Base-by-base conservation (phyloP, 2,797 vertebrate genomes). In the Pseudopleuronectes americanus region DNA sequence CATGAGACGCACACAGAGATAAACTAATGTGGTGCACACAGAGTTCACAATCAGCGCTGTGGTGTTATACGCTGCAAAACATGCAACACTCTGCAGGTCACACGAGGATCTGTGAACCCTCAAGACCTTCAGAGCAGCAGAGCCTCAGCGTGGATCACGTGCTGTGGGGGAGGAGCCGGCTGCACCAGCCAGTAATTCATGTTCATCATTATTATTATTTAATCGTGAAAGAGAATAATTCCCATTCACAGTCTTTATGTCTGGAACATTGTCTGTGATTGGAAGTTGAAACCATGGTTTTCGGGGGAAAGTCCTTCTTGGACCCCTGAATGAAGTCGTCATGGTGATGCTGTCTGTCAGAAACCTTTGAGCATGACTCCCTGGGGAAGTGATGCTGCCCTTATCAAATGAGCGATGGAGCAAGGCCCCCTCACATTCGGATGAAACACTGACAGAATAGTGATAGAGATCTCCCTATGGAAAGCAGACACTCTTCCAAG, bases 371-470 rank as follows among this genome's bases (percentile, higher is more conserved):
- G 64, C 79, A 53, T 16, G 13, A 53, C 26, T 82, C 68, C 64
- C 63, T 1, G 5, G 49, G 57, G 71, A 81, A 41, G 61, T 17
- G 68, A 60, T 38, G 68, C 43, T 67, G 70, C 22, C 56, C 66
- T 84, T 80, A 74, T 81, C 69, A 84, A 85, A 85, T 45, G 57
- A 84, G 66, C 65, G 51, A 65, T 67, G 33, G 72, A 68, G 60
- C 66, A 52, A 74, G 57, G 71, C 79, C 79, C 58, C 17, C 22
- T 19, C 52, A 60, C 67, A 73, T 68, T 71, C 64, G 80, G 62
- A 76, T 65, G 56, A 66, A 74, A 74, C 77, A 68, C 74, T 62
- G 64, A 60, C 57, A 68, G 79, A 80, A 71, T 89, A 74, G 67
- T 69, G 71, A 87, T 73, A 54, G 69, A 74, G 68, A 79, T 81